Base-by-base conservation (phyloP, 2,888 invertebrate species). In the Gortyna flavago region DNA sequence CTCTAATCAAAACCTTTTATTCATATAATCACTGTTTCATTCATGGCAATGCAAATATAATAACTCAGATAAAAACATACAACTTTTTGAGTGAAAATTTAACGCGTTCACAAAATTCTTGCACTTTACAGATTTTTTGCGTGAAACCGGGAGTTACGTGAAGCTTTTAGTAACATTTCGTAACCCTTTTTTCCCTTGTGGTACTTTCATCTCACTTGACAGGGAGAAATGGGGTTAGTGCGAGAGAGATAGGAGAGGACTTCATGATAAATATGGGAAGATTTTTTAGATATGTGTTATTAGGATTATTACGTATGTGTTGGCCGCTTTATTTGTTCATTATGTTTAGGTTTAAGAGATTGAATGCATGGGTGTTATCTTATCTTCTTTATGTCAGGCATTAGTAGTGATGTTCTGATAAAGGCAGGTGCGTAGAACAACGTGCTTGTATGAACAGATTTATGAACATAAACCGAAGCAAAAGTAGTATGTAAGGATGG, bases 271-370 rank as follows among this genome's bases (percentile, higher is more conserved):
- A 68, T 73, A 83, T 83, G 77, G 64, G 75, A 67, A 75, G 72
- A 77, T 80, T 75, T 61, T 80, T 64, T 72, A 66, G 75, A 77
- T 80, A 83, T 84, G 74, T 77, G 70, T 80, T 83, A 77, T 83
- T 57, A 61, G 79, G 80, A 83, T 83, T 84, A 74, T 77, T 74
- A 67, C 1, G 32, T 61, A 11, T 44, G 44, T 16, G 44, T 16
- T 44, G 44, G 44, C 16, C 0, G 44, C 16, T 16, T 44, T 16
- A 38, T 38, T 44, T 44, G 2, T 44, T 44, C 44, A 5, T 44
- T 16, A 44, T n/a, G n/a, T 13, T 57, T 57, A 57, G 11, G 54
- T n/a, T n/a, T 54, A 25, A 54, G 11, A n/a, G 1, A 54, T n/a
- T n/a, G 25, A n/a, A 54, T 54, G 54, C 54, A 25, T 25, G 18